These are phyloP conservation scores for Apodemus sylvaticus DNA, from an alignment of 2,113 vertebrate genomes.

Conservation along the genomic window DNA sequence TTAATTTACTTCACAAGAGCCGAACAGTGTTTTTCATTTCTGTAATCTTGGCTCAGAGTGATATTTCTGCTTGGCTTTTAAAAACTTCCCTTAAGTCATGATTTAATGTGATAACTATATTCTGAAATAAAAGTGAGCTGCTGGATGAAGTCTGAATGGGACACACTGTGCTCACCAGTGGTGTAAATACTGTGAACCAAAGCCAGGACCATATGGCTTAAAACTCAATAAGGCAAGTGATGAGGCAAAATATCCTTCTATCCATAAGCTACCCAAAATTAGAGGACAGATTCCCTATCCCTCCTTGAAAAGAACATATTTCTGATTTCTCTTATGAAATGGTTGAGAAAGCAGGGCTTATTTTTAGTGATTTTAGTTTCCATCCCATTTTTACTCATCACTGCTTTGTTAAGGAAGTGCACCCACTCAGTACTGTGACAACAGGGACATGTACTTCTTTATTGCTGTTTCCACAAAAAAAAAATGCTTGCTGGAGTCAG, in stretches of 20 bases:
- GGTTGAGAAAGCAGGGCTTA: not conserved
- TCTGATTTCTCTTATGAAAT: conserved; percentile 43
- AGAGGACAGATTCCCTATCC: conserved; percentile 11
- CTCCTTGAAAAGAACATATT: conserved; percentile 39
- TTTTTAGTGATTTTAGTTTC: conserved; percentile 22
- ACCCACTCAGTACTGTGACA: not conserved
- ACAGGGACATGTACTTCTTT: not conserved
- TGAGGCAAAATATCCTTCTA: conserved; percentile 44
- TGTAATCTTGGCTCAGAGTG: conserved; percentile 54
- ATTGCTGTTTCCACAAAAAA: not conserved
- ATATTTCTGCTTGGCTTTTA: conserved; percentile 46
- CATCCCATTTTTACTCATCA: not conserved
- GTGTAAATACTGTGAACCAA: conserved; percentile 77
- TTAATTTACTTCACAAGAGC: conserved; percentile 64
- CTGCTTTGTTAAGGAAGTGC: not conserved
- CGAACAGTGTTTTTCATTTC: conserved; percentile 45
- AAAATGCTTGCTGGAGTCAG: not conserved
- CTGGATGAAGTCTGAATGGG: conserved; percentile 75
- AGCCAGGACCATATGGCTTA: conserved; percentile 80
- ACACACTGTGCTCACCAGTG: conserved; percentile 71
- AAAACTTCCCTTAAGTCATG: conserved; percentile 37
- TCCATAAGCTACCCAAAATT: conserved; percentile 20
- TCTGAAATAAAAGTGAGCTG: conserved; percentile 78
- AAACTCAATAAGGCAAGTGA: conserved; percentile 61
- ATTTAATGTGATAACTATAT: conserved; percentile 59